Evolutionary conservation across 2,113 vertebrate genomes (phyloP), one percentile per base, ranked within the genome.

Genomic region (Probosciger aterrimus): DNA sequence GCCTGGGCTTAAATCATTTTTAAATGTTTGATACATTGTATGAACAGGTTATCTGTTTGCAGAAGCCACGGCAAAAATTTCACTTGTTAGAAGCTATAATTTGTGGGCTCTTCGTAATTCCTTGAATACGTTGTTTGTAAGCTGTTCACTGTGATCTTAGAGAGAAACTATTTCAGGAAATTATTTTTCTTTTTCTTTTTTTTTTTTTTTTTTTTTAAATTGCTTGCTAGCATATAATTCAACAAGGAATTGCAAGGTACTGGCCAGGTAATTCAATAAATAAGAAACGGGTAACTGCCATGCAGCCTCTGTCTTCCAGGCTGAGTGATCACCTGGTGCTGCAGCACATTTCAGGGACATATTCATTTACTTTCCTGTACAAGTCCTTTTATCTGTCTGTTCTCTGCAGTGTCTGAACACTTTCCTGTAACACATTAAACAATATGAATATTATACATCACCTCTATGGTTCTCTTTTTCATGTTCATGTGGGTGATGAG

Each of bases 401-500:
- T 69, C 71, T n/a, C 68, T 92, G 46, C 69, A 64, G 37, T 28
- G 65, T 82, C 93, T 90, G 74, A 94, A 69, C 53, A 31, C 31
- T 59, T 91, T 90, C 89, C 87, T 93, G 76, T 92, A 95, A 92
- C 12, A 4, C 76, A 82, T 92, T 93, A 95, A 93, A 86, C 65
- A 94, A 81, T 81, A 93, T 81, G 68, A 90, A 92, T 83, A 93
- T 91, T 95, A 91, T 93, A 83, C 44, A 86, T 95, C 86, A 92
- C 52, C 41, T 92, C 87, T 92, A 55, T 68, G 30, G 55, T 74
- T 95, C 79, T 78, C 57, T 75, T 88, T 57, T 90, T 91, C 89
- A 80, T 69, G 27, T 86, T 93, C 88, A 37, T 52, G 43, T 37
- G 86, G 50, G 73, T 24, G 19, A 74, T 74, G 50, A 82, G 60